Percentiles rank a stretch among this genome's conserved stretches.
phyloP scores from a whole-genome alignment of 2,797 vertebrate genomes.

The Glossophaga mutica region DNA sequence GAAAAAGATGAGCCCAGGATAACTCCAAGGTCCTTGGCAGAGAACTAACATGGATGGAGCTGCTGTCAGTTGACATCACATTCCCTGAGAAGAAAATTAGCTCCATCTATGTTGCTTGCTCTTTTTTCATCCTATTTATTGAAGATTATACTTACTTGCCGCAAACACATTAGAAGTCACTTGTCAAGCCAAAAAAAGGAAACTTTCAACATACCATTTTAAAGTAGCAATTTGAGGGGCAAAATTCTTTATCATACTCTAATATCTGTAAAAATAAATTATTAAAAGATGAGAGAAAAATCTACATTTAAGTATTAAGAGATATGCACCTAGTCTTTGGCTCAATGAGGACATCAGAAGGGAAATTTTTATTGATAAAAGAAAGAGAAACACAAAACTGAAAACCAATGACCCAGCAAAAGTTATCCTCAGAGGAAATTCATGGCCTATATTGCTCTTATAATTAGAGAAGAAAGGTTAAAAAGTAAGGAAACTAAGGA shows the following conservation, averaged over 20 bases:
- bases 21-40: neutral
- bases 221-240: neutral
- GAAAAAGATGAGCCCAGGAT: neutral
- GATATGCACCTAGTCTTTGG: neutral
- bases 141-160: slow-evolving; percentile 1
- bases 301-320: neutral
- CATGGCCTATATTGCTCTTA: neutral
- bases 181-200: neutral
- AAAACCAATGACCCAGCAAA: neutral
- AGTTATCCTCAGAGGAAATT: neutral
- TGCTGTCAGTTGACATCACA: no score
- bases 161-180: neutral
- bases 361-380: neutral
- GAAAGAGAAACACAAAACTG: neutral
- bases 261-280: slow-evolving; percentile 28
- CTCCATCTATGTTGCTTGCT: neutral
- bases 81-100: neutral
- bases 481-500: neutral
- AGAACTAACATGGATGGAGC: neutral
- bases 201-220: neutral
- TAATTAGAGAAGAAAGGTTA: neutral
- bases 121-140: neutral
- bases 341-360: slow-evolving; percentile 5
- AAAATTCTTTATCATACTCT: neutral
- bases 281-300: neutral